A percentile compares a stretch with the other conserved stretches of the same genome.
These are phyloP conservation scores for Sebastes reedi DNA, from an alignment of 2,797 vertebrate genomes.

Conservation along the genomic window DNA sequence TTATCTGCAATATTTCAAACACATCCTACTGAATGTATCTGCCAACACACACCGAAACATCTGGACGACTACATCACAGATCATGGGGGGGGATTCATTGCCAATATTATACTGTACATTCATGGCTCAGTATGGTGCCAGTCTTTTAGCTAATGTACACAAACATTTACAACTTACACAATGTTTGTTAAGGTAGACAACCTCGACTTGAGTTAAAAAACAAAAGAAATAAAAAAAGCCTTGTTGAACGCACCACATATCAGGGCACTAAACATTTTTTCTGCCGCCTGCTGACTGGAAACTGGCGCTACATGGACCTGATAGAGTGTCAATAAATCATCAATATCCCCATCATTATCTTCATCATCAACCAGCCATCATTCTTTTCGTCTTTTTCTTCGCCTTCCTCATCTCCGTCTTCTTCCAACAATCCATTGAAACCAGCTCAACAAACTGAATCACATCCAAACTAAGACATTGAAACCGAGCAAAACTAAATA, in stretches of 20 bases:
- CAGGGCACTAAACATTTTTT: slow-evolving; percentile 10
- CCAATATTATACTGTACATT: slow-evolving; percentile 67
- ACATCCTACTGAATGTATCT: slow-evolving; percentile 29
- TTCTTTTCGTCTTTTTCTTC: slow-evolving; percentile 1
- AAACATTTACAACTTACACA: slow-evolving; percentile 68
- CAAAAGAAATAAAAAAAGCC: slow-evolving; percentile 23
- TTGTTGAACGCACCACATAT: slow-evolving; percentile 47
- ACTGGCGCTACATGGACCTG: slow-evolving; percentile 42
- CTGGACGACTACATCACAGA: slow-evolving; percentile 63
- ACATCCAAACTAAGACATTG: slow-evolving; percentile 46
- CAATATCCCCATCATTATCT: slow-evolving; percentile 14
- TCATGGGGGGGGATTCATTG: slow-evolving; percentile 41
- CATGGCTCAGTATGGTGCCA: slow-evolving; percentile 70
- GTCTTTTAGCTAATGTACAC: slow-evolving; percentile 63
- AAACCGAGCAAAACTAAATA: slow-evolving; percentile 52
- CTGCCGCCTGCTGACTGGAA: slow-evolving; percentile 32
- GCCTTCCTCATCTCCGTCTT: not conserved
- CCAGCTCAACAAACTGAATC: slow-evolving; percentile 59
- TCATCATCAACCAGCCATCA: slow-evolving; percentile 10
- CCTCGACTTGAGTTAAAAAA: slow-evolving; percentile 38
- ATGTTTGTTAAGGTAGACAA: slow-evolving; percentile 35
- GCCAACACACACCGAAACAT: slow-evolving; percentile 55
- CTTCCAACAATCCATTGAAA: slow-evolving; percentile 50
- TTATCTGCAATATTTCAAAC: slow-evolving; percentile 30
- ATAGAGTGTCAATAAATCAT: slow-evolving; percentile 11